phyloP scores from a whole-genome alignment of 2,113 vertebrate genomes.

The Euleptes europaea region DNA sequence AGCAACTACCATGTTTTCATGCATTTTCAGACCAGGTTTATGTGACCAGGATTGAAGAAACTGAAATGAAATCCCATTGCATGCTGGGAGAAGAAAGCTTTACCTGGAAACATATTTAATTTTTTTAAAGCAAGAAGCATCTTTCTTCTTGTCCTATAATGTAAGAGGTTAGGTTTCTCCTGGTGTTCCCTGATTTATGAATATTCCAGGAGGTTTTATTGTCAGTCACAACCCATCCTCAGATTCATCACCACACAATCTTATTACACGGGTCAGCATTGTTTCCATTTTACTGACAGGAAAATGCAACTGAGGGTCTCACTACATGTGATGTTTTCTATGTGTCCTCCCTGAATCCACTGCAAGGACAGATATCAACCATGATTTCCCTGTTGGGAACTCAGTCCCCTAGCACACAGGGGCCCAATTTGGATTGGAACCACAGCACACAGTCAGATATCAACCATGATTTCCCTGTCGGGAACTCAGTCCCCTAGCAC shows the following conservation, averaged over 20 bases:
- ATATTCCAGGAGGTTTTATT: not conserved
- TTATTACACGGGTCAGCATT: not conserved
- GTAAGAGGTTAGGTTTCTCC: not conserved
- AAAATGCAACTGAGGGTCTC: not conserved
- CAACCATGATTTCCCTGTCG: no score
- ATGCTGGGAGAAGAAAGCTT: constrained; percentile 16
- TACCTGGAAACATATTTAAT: not conserved
- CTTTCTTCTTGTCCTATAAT: not conserved
- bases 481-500: no score
- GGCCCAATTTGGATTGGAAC: no score
- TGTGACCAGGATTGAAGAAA: constrained; percentile 28
- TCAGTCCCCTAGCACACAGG: no score
- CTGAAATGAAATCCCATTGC: not conserved
- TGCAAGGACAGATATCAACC: no score
- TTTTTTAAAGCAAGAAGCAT: rapidly evolving
- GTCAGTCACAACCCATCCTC: not conserved
- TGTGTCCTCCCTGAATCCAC: no score
- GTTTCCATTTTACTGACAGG: not conserved
- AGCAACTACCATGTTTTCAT: constrained; percentile 27
- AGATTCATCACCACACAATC: not conserved
- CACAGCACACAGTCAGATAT: no score
- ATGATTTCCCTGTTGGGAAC: no score
- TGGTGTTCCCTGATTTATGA: not conserved
- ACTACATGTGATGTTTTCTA: no score
- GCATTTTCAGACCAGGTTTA: not conserved